Evolutionary conservation across 2,113 vertebrate species (phyloP).

Genomic region (Hiodon tergisus): DNA sequence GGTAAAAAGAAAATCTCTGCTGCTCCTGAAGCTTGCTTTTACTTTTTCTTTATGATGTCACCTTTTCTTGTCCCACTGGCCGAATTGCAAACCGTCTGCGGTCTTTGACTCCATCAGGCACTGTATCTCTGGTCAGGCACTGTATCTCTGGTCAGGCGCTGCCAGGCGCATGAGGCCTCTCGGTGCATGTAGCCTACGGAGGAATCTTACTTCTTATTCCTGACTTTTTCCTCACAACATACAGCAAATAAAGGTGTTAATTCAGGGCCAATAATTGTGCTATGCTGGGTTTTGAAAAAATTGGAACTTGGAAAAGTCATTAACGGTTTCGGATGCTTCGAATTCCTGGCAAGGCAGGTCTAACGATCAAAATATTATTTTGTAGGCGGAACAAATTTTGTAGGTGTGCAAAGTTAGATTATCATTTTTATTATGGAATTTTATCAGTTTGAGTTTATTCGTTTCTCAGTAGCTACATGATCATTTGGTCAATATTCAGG

Average conservation of each 20-base stretch:
- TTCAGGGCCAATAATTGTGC: slow-evolving; percentile 8
- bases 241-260: slow-evolving; percentile 57
- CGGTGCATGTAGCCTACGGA: slow-evolving; percentile 35
- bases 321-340: too few species aligned
- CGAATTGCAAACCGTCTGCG: slow-evolving; percentile 23
- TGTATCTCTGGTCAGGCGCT: slow-evolving; percentile 1
- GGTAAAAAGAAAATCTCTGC: neutral
- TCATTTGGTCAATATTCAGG: neutral
- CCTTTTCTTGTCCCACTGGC: slow-evolving; percentile 25
- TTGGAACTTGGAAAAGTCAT: too few species aligned
- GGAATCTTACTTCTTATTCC: slow-evolving; percentile 17
- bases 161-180: slow-evolving; percentile 27
- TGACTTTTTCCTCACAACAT: slow-evolving; percentile 36
- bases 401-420: neutral
- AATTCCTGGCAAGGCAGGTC: too few species aligned
- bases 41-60: neutral
- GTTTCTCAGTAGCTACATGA: neutral
- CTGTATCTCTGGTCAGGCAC: slow-evolving; percentile 1
- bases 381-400: neutral
- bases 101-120: slow-evolving; percentile 17
- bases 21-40: neutral
- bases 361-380: too few species aligned
- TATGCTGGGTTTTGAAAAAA: neutral
- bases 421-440: neutral
- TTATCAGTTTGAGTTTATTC: neutral